Evolutionary conservation across 2,797 vertebrate genomes (phyloP).

Genomic region (Acanthiza pusilla): DNA sequence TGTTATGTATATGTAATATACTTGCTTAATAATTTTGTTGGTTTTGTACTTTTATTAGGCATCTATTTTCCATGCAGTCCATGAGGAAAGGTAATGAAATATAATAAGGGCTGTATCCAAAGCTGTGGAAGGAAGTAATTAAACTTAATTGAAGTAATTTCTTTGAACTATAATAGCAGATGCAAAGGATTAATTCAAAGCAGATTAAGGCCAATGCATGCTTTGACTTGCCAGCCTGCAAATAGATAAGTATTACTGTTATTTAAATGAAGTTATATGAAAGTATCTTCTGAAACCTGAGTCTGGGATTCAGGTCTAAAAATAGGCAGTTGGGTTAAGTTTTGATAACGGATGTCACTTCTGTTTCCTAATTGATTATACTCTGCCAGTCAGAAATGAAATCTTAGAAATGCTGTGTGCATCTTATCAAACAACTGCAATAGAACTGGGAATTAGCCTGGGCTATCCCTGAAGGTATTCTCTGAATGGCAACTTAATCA

Average conservation of each 20-base stretch:
- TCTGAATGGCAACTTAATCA: neutral
- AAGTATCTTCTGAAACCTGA: neutral
- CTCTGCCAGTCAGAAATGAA: neutral
- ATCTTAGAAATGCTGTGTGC: neutral
- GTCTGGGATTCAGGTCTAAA: neutral
- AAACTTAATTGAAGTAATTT: slow-evolving; percentile 40
- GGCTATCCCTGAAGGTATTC: neutral
- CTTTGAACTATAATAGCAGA: slow-evolving; percentile 49
- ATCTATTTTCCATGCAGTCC: neutral
- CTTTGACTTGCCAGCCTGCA: slow-evolving; percentile 42
- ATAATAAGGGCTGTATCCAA: slow-evolving; percentile 9
- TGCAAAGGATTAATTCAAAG: slow-evolving; percentile 38
- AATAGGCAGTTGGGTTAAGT: neutral
- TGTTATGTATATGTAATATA: neutral
- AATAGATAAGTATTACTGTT: neutral
- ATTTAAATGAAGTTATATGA: neutral
- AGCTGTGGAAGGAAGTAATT: slow-evolving; percentile 55
- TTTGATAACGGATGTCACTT: slow-evolving; percentile 29
- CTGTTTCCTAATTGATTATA: neutral
- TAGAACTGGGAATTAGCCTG: neutral
- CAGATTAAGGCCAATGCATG: slow-evolving; percentile 2
- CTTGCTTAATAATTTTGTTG: slow-evolving; percentile 10
- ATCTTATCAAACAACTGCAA: neutral
- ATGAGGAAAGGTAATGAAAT: slow-evolving; percentile 56
- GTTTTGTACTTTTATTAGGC: neutral